Evolutionary conservation across 1,140 invertebrate species (phyloP), one percentile per base, ranked within the genome.

Genomic region (Bactericera cockerelli): DNA sequence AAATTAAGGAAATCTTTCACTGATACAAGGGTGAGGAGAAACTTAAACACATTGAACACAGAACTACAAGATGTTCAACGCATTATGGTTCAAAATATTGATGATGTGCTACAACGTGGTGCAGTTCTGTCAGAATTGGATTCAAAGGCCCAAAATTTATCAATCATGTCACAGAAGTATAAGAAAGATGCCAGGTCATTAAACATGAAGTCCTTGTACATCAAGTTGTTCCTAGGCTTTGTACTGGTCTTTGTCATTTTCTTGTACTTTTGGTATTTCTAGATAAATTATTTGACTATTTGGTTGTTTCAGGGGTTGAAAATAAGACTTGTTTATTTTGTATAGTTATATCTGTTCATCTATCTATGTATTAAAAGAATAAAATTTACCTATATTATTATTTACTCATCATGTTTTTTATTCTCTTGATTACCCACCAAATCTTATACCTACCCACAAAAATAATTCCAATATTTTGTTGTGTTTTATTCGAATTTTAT

Each of bases 61-160:
- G 95, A 99, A 72, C 76, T 99, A 21, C 93, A 98, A 70, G 95
- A 99, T 78, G 96, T 99, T 33, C 95, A 98, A 69, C 82, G 93
- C 68, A 99, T 99, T 67, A 99, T 99, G 96, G 95, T 99, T 63
- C 93, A 98, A 74, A 99, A 99, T 75, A 98, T 99, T 67, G 94
- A 98, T 74, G 95, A 99, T 77, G 95, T 99, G 55, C 77, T 99
- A 63, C 90, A 97, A 72, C 78, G 96, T 67, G 96, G 96, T 57
- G 91, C 93, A 56, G 85, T 96, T 49, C 75, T 99, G 56, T 94
- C 93, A 93, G 96, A 95, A 72, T 75, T 99, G 66, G 95, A 99
- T 71, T 86, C 86, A 53, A 98, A 98, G 76, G 96, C 96, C 26
- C 92, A 94, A 71, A 95, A 96, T 74, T 74, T 99, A 21, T 94